Evolutionary conservation across 2,888 invertebrate species (phyloP).

Genomic region (Phyllotreta striolata): DNA sequence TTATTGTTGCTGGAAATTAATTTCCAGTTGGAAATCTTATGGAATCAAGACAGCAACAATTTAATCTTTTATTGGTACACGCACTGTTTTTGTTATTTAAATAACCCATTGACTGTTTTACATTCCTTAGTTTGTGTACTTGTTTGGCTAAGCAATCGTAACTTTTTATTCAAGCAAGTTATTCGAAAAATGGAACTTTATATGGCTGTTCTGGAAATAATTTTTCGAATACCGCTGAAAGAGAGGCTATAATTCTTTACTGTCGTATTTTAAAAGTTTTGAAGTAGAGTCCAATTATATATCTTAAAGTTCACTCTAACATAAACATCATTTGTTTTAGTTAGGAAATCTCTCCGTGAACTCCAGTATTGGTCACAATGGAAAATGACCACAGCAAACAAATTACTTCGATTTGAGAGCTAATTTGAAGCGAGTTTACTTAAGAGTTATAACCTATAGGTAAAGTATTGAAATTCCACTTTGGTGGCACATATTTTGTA

Average conservation of each 20-base stretch:
- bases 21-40: too few relatives aligned
- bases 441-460: background rate
- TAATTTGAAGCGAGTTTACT: background rate
- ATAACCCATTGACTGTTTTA: too few relatives aligned
- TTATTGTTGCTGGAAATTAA: too few relatives aligned
- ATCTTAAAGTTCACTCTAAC: slow-evolving; percentile 30
- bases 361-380: slow-evolving; percentile 15
- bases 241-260: slow-evolving; percentile 28
- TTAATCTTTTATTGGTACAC: too few relatives aligned
- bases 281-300: slow-evolving; percentile 34
- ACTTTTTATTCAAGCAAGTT: background rate
- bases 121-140: too few relatives aligned
- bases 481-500: too few relatives aligned
- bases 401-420: background rate
- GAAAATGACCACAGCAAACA: slow-evolving; percentile 7
- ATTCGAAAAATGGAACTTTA: slow-evolving; percentile 2
- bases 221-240: slow-evolving; percentile 12
- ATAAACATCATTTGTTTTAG: slow-evolving; percentile 39
- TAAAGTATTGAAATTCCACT: too few relatives aligned
- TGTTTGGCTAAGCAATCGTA: too few relatives aligned
- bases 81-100: too few relatives aligned
- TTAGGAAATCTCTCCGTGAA: slow-evolving; percentile 36
- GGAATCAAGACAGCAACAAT: too few relatives aligned
- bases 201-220: background rate
- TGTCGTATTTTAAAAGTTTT: slow-evolving; percentile 30